Conservation (phyloP, 2,797 vertebrate genomes). For the Scleropages formosus region DNA sequence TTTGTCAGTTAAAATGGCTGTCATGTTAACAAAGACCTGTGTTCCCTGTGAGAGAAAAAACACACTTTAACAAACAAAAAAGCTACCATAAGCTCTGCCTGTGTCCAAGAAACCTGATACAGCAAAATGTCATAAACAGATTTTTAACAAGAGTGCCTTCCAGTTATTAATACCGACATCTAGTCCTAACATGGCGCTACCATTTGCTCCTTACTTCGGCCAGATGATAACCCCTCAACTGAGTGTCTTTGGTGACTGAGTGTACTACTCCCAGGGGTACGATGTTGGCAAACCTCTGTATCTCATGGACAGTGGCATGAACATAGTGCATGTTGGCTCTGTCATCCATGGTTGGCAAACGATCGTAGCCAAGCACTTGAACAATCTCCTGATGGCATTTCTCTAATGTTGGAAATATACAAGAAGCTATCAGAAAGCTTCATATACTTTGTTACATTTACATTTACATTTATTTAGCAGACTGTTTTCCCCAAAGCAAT, state of each 20-base stretch:
- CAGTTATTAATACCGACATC: not conserved
- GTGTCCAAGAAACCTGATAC: not conserved
- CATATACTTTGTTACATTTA: not conserved
- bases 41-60: constrained; percentile 36
- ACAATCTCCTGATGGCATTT: constrained; percentile 47
- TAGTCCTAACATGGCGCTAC: not conserved
- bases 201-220: constrained; percentile 34
- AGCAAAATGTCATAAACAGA: too few species aligned
- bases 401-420: constrained; percentile 30
- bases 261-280: constrained; percentile 25
- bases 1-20: constrained; percentile 36
- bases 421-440: constrained; percentile 7
- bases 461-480: not conserved
- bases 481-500: too few species aligned
- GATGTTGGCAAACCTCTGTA: constrained; percentile 42
- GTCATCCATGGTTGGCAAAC: constrained; percentile 41
- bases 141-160: too few species aligned
- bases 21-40: constrained; percentile 28
- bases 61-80: not conserved
- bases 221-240: constrained; percentile 41
- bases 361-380: constrained; percentile 40
- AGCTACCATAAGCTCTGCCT: not conserved
- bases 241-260: constrained; percentile 25
- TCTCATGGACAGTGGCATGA: constrained; percentile 42
- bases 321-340: constrained; percentile 35